phyloP scores from a whole-genome alignment of 2,888 invertebrate genomes.

The Homarus gammarus region DNA sequence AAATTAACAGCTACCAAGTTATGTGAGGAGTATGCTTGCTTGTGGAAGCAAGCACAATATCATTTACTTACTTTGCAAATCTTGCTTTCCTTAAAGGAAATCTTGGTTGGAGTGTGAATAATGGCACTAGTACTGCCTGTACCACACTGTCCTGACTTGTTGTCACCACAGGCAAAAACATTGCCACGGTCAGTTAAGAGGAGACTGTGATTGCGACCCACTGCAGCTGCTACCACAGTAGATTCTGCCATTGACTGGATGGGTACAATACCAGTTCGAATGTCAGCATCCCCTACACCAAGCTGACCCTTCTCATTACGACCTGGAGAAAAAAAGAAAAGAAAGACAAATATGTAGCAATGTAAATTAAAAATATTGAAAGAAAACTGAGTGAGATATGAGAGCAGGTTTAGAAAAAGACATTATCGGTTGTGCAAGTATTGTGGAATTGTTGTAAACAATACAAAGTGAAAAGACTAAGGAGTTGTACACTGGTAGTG shows the following conservation, averaged over 20 bases:
- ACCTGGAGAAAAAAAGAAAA: constrained; percentile 35
- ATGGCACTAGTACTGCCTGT: constrained; percentile 83
- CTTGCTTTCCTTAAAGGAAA: constrained; percentile 71
- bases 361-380: neutral
- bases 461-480: no score
- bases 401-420: neutral
- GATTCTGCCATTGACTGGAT: constrained; percentile 87
- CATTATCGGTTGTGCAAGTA: neutral
- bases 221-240: constrained; percentile 91
- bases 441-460: neutral
- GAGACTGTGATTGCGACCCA: constrained; percentile 92
- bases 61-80: constrained; percentile 78
- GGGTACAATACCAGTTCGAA: constrained; percentile 87
- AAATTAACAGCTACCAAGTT: no score
- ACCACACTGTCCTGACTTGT: constrained; percentile 95
- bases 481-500: no score
- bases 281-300: constrained; percentile 88
- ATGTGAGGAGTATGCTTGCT: no score
- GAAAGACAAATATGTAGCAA: neutral
- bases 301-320: constrained; percentile 92
- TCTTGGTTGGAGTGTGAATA: constrained; percentile 77
- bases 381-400: neutral
- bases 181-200: constrained; percentile 90
- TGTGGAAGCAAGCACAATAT: neutral
- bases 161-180: constrained; percentile 94